Evolutionary conservation across 2,797 vertebrate species (phyloP).

Genomic region (Typhlichthys eigenmanni): DNA sequence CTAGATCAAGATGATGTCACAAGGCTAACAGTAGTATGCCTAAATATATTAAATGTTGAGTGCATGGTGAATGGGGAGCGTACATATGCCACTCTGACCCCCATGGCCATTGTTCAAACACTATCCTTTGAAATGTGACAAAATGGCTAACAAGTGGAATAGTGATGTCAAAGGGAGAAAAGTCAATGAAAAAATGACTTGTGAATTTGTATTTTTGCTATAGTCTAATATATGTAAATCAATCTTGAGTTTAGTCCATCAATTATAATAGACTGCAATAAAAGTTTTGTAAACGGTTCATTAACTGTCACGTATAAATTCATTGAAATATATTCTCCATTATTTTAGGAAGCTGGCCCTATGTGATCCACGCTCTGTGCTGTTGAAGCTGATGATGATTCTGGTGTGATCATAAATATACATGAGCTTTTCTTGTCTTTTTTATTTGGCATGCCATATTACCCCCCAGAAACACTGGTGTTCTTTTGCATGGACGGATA

Average conservation of each 20-base stretch:
- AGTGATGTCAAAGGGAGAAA: slow-evolving; percentile 24
- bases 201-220: slow-evolving; percentile 35
- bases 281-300: slow-evolving; percentile 1
- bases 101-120: no score
- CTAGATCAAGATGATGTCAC: no score
- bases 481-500: slow-evolving; percentile 69
- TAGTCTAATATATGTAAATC: slow-evolving; percentile 4
- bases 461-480: slow-evolving; percentile 71
- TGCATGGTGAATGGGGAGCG: no score
- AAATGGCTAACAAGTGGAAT: slow-evolving; percentile 31
- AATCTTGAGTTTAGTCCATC: background rate
- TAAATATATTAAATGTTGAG: no score
- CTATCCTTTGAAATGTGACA: slow-evolving; percentile 28
- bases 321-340: slow-evolving; percentile 46
- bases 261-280: background rate
- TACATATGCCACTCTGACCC: no score
- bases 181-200: slow-evolving; percentile 29
- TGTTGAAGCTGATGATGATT: slow-evolving; percentile 40
- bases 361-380: slow-evolving; percentile 37
- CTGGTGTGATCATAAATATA: slow-evolving; percentile 65
- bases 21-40: no score
- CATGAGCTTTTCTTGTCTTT: slow-evolving; percentile 61
- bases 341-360: slow-evolving; percentile 43
- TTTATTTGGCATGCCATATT: slow-evolving; percentile 67
- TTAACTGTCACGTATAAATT: slow-evolving; percentile 13